Base-by-base conservation (phyloP, 2,888 invertebrate genomes). In the Omphaloscelis lunosa region DNA sequence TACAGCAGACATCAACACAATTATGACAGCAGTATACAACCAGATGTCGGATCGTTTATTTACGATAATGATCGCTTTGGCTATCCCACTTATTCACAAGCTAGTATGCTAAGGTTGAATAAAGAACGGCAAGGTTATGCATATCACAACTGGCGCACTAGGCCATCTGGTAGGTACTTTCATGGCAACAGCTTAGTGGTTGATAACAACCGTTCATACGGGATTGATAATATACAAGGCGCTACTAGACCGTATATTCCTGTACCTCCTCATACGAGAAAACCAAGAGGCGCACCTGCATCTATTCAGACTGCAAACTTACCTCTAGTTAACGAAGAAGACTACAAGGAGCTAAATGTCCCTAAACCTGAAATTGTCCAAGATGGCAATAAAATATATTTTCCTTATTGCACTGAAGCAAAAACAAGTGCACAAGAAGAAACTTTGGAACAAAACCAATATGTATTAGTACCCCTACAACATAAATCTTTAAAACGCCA, bases 41-140 rank as follows among this genome's bases (percentile, higher is more conserved):
- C 75, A 27, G 70, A 75, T 7, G 8, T 27, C 1, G 68, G 56
- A 75, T 41, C 74, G 2, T 69, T 51, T 53, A n/a, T 63, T 23
- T 89, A 85, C 81, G 74, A 84, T 62, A 89, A 84, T 61, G 82
- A 91, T 63, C 77, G 84, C 5, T 83, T 83, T 73, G 92, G 91
- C 74, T 93, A 91, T 89, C 93, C 93, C 0, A 93, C 90, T 58
- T 90, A 92, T 6, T 93, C 94, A 4, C 90, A 92, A 88, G 91
- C 90, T 20, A 91, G 90, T 34, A 67, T 91, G 1, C 83, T 86
- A 56, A 89, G 89, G 82, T 73, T 92, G 29, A 88, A 91, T 66
- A 91, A 80, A 75, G 90, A 91, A 78, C 85, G 75, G 77, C 63
- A 80, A 74, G 74, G 77, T 29, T 77, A 75, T 71, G 71, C 29